These are phyloP conservation scores for Willowsia nigromaculata DNA, from an alignment of 2,888 invertebrate species.

Conservation along the genomic window DNA sequence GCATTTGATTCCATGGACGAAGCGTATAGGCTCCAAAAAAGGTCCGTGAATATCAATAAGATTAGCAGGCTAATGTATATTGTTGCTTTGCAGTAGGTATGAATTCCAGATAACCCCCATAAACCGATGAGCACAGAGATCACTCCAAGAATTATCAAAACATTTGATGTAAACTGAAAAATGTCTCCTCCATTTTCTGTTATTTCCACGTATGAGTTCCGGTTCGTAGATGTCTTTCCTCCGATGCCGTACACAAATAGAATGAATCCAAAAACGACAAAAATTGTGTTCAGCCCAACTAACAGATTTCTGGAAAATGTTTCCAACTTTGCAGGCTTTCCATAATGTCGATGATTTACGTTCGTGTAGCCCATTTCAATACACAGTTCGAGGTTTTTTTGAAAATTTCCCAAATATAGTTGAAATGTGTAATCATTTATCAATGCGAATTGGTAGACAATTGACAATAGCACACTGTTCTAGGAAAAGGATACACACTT, in stretches of 20 bases:
- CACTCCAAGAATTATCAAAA: conserved; percentile 39
- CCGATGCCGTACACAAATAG: conserved; percentile 51
- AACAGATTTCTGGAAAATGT: conserved; percentile 47
- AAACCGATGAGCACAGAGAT: conserved; percentile 7
- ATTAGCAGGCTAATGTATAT: conserved; percentile 30
- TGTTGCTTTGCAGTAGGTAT: conserved; percentile 21
- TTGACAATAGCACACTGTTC: no score
- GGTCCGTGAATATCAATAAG: conserved; percentile 9
- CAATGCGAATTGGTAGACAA: not conserved
- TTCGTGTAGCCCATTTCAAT: conserved; percentile 37
- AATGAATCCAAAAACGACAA: conserved; percentile 58
- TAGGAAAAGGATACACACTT: no score
- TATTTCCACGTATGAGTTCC: not conserved
- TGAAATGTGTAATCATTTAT: not conserved
- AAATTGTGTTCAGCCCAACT: conserved; percentile 41
- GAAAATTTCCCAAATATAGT: not conserved
- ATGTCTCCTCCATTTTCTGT: conserved; percentile 36
- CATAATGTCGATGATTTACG: conserved; percentile 18
- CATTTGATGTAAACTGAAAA: conserved; percentile 28
- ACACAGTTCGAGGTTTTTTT: not conserved
- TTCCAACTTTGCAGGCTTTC: conserved; percentile 31
- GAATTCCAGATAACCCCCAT: conserved; percentile 33
- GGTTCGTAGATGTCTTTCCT: conserved; percentile 33
- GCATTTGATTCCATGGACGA: conserved; percentile 36
- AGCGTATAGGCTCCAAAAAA: conserved; percentile 17